Evolutionary conservation across 2,888 invertebrate species (phyloP).

Genomic region (Netelia virgata): DNA sequence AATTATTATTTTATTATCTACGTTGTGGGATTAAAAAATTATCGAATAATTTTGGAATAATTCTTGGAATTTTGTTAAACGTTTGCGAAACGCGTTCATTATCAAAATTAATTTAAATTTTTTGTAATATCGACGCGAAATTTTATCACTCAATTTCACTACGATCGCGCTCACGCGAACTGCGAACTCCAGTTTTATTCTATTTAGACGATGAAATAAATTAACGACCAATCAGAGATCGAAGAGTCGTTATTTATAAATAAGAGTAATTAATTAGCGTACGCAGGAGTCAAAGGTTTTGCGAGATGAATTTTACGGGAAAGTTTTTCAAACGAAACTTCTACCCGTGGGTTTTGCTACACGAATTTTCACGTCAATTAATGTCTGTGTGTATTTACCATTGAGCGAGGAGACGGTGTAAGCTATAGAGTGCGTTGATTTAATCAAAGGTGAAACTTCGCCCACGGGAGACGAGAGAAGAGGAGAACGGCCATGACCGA

Average conservation of each 20-base stretch:
- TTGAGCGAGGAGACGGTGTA: background rate
- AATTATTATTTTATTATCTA: no score
- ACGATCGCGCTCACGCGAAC: background rate
- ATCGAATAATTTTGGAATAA: no score
- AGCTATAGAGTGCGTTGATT: slow-evolving; percentile 31
- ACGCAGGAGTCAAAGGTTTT: background rate
- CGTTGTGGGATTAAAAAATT: no score
- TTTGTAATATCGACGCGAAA: no score
- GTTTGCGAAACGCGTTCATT: no score
- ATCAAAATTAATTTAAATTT: no score
- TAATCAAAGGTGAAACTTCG: slow-evolving; percentile 53
- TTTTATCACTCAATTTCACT: no score
- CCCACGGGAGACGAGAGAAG: slow-evolving; percentile 24
- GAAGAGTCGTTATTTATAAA: background rate
- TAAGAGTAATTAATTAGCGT: background rate
- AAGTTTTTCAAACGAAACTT: slow-evolving; percentile 1
- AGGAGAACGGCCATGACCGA: slow-evolving; percentile 51
- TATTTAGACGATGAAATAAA: no score
- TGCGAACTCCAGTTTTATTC: background rate
- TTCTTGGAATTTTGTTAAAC: no score
- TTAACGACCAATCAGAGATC: no score
- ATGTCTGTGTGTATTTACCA: slow-evolving; percentile 5
- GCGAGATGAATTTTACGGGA: background rate
- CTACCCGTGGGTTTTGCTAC: background rate
- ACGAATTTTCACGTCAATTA: background rate